Conservation (phyloP, 2,888 invertebrate genomes). For the Diarsia mendica region DNA sequence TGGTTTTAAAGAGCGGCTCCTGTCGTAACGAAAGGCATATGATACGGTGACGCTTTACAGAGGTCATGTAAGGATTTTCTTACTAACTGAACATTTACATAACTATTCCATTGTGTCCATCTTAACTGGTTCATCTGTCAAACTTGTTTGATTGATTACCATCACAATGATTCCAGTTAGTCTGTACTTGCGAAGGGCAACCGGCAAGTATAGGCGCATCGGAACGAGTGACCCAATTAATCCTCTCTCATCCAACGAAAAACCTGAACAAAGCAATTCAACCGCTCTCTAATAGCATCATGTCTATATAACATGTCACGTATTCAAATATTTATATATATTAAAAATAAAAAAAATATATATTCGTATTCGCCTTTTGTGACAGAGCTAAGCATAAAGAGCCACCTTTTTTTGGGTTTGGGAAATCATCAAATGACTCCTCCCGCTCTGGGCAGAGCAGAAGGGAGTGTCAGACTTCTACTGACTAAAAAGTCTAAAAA, state of each 20-base stretch:
- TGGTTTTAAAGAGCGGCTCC: background rate
- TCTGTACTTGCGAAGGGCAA: background rate
- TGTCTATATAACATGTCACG: background rate
- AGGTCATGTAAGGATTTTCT: background rate
- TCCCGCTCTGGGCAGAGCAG: too few relatives aligned
- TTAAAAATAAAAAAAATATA: too few relatives aligned
- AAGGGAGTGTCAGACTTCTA: too few relatives aligned
- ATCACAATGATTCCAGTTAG: background rate
- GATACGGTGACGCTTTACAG: background rate
- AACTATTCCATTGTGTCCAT: background rate
- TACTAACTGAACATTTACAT: background rate
- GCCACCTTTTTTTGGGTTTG: background rate
- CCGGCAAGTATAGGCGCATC: too few relatives aligned
- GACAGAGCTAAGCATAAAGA: constrained; percentile 2
- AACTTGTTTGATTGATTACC: background rate
- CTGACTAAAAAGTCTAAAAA: too few relatives aligned
- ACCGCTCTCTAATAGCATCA: background rate
- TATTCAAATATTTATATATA: too few relatives aligned
- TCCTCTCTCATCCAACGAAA: background rate
- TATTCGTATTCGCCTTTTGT: too few relatives aligned
- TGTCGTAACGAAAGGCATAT: background rate
- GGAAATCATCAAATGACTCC: too few relatives aligned
- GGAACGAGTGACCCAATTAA: constrained; percentile 29
- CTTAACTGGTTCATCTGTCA: background rate
- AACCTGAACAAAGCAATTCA: constrained; percentile 14